These are phyloP conservation scores for Microplitis mediator DNA, from an alignment of 1,140 invertebrate species.

Conservation along the genomic window DNA sequence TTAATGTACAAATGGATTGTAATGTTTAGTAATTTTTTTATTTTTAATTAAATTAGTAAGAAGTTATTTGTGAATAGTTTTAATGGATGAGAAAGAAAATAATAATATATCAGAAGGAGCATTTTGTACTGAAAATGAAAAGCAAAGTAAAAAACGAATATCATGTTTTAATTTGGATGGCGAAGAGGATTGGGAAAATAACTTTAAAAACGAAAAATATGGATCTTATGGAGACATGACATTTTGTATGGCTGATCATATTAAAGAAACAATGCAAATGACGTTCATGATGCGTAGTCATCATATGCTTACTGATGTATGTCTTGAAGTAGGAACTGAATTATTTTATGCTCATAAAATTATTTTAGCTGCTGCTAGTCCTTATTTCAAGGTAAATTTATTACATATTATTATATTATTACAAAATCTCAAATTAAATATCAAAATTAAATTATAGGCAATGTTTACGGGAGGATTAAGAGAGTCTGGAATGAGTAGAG, in stretches of 20 bases:
- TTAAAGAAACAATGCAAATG: conserved; percentile 85
- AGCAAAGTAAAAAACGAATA: conserved; percentile 32
- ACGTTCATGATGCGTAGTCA: conserved; percentile 89
- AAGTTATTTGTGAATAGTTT: conserved; percentile 31
- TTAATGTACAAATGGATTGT: not conserved
- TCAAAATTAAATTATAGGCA: conserved; percentile 63
- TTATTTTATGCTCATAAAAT: conserved; percentile 90
- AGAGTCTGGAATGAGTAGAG: conserved; percentile 84
- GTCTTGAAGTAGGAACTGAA: conserved; percentile 82
- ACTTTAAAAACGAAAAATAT: conserved; percentile 50
- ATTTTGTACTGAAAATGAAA: conserved; percentile 32
- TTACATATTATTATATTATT: conserved; percentile 5
- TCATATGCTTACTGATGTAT: conserved; percentile 88
- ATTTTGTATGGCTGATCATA: conserved; percentile 83
- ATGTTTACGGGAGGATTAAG: conserved; percentile 91
- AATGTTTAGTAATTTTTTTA: not conserved
- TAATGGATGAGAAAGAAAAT: conserved; percentile 58
- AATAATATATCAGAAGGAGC: conserved; percentile 41
- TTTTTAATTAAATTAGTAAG: not conserved
- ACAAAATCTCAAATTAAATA: no score
- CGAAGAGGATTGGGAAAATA: conserved; percentile 47
- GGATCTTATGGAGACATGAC: conserved; percentile 80
- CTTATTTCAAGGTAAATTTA: conserved; percentile 84
- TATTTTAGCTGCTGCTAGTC: conserved; percentile 89
- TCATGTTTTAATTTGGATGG: conserved; percentile 34